Conservation (phyloP, 1,140 invertebrate genomes). For the Saccostrea cuccullata region DNA sequence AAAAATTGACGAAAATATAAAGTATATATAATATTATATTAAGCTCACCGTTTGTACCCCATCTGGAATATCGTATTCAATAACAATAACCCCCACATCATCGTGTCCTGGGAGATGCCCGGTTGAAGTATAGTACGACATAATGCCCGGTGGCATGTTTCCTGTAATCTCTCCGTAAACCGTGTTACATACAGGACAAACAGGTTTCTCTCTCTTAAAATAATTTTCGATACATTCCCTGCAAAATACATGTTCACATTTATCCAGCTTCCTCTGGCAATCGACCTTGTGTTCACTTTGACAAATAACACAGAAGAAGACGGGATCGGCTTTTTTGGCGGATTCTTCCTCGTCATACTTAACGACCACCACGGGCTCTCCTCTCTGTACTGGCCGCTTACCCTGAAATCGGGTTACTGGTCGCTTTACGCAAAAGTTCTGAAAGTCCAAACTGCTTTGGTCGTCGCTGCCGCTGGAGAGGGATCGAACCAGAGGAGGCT, state of each 20-base stretch:
- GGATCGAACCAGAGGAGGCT: neutral
- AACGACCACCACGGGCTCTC: neutral
- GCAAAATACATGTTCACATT: slow-evolving; percentile 63
- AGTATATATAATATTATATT: neutral
- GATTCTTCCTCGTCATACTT: neutral
- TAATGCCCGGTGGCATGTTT: slow-evolving; percentile 63
- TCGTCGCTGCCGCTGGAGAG: slow-evolving; percentile 10
- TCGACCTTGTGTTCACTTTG: slow-evolving; percentile 39
- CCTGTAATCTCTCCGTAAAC: slow-evolving; percentile 60
- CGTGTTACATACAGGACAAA: slow-evolving; percentile 64
- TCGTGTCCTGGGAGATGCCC: slow-evolving; percentile 54
- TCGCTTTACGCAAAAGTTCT: neutral
- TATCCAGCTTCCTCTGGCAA: slow-evolving; percentile 54
- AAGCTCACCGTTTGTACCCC: slow-evolving; percentile 61
- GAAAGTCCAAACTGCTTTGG: neutral
- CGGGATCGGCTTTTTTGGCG: neutral
- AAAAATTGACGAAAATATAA: no score
- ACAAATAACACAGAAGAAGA: slow-evolving; percentile 61
- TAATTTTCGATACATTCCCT: slow-evolving; percentile 55
- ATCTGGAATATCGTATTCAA: slow-evolving; percentile 59
- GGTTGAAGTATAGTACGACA: slow-evolving; percentile 43
- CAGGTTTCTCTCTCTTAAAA: slow-evolving; percentile 54
- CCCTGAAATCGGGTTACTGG: neutral
- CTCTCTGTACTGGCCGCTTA: neutral
- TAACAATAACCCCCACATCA: slow-evolving; percentile 56